Percentiles rank a stretch among this genome's conserved stretches.
Evolutionary conservation across 2,888 invertebrate species (phyloP).

Genomic region (Drosophila bunnanda): DNA sequence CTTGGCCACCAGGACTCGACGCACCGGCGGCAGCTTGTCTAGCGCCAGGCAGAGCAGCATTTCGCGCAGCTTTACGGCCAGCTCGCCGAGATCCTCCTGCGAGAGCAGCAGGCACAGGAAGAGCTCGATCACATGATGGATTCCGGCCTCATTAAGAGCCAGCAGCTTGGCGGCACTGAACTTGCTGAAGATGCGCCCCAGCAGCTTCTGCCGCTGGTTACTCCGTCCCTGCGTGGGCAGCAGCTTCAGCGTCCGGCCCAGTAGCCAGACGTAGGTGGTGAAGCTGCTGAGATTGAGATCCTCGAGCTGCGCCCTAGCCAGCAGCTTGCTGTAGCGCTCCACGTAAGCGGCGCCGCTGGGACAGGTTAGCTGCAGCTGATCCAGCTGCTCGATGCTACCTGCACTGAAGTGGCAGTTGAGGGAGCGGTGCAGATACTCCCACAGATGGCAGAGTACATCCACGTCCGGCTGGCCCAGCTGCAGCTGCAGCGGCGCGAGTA

Average conservation of each 20-base stretch:
- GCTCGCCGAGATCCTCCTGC: constrained; percentile 73
- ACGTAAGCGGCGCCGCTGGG: constrained; percentile 81
- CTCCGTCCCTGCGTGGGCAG: constrained; percentile 51
- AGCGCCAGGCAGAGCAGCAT: constrained; percentile 82
- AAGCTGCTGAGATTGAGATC: constrained; percentile 85
- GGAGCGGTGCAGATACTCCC: constrained; percentile 87
- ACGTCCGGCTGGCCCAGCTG: constrained; percentile 85
- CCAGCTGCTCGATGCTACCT: constrained; percentile 85
- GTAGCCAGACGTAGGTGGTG: constrained; percentile 85
- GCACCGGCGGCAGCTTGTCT: constrained; percentile 80
- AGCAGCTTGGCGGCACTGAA: constrained; percentile 86
- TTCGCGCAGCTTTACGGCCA: constrained; percentile 82
- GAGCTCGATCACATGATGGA: constrained; percentile 86
- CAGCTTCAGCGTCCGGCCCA: constrained; percentile 83
- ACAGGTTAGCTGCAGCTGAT: constrained; percentile 84
- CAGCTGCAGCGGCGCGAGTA: constrained; percentile 84
- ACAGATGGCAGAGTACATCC: constrained; percentile 85
- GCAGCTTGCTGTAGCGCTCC: constrained; percentile 83
- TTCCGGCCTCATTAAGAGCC: constrained; percentile 86
- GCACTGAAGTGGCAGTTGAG: constrained; percentile 86
- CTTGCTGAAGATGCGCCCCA: constrained; percentile 87
- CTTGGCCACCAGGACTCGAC: constrained; percentile 82
- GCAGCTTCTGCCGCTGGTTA: constrained; percentile 84
- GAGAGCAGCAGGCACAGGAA: constrained; percentile 80
- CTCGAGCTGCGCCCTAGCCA: constrained; percentile 69